These are phyloP conservation scores for Clivina fossor DNA, from an alignment of 2,888 invertebrate genomes.

Conservation along the genomic window DNA sequence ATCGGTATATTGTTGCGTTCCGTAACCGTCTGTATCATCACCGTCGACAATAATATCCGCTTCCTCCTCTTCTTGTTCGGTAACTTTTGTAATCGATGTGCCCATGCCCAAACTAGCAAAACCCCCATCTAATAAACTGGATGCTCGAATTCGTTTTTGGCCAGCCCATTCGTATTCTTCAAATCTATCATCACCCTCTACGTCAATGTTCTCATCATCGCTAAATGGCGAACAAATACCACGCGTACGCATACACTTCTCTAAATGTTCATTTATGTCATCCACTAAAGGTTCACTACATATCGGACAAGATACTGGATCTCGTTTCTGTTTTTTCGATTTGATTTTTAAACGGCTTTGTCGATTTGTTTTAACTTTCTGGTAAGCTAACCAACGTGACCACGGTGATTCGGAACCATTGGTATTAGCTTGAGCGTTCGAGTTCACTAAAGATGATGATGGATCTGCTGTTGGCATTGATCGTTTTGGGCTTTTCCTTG, in stretches of 20 bases:
- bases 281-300: constrained; percentile 72
- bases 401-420: constrained; percentile 62
- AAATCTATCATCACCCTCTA: constrained; percentile 64
- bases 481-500: constrained; percentile 48
- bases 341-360: constrained; percentile 67
- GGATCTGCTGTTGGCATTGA: constrained; percentile 52
- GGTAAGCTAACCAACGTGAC: constrained; percentile 75
- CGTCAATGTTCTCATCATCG: constrained; percentile 80
- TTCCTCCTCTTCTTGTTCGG: constrained; percentile 66
- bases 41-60: constrained; percentile 83
- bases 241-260: constrained; percentile 65
- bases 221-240: constrained; percentile 54
- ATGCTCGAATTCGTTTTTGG: constrained; percentile 75
- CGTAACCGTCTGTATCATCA: constrained; percentile 84
- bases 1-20: constrained; percentile 84
- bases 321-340: constrained; percentile 66
- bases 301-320: constrained; percentile 74
- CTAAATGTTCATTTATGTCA: constrained; percentile 72
- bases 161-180: constrained; percentile 94
- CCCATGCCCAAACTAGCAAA: constrained; percentile 58
- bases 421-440: too few relatives aligned
- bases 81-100: constrained; percentile 48
- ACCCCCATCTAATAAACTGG: constrained; percentile 69
- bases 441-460: constrained; percentile 53
- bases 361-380: constrained; percentile 72